Base-by-base conservation (phyloP, 2,113 vertebrate genomes). In the Thunnus maccoyii region DNA sequence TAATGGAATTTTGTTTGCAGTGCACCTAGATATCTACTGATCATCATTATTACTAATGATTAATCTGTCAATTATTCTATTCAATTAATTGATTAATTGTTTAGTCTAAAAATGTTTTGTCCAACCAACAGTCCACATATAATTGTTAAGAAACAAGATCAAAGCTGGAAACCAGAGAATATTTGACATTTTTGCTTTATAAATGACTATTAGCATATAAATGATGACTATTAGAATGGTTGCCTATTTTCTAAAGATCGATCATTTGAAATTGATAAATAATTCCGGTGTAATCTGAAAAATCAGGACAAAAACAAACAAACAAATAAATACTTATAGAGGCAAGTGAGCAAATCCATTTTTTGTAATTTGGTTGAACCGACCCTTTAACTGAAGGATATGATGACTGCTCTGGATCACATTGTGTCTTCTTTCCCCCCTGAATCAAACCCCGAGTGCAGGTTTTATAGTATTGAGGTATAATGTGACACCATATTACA, bases 401-500 rank as follows among this genome's bases (percentile, higher is more conserved):
- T 15, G 30, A 3, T 0, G 13, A 30, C 47, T 10, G 14, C 54
- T 51, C 60, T 1, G 50, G 0, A 30, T 41, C 51, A 63, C 17
- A 68, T 3, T 8, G 15, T 17, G 8, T 55, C 15, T 13, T 22
- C 20, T 6, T 63, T 0, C 46, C 27, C 25, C 2, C 5, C 13
- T 0, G 18, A 76, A 5, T 69, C 22, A 66, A 17, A 61, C 55
- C 55, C 51, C 52, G 18, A 66, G 44, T 1, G 16, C 22, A 32
- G 71, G 30, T 15, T 73, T 85, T 50, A 48, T 60, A 58, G 61
- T 72, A 84, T 82, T 20, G 30, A 83, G 69, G 75, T 73, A 72
- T 60, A 54, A 55, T 5, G 41, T 86, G 74, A 85, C 71, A 78
- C 80, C 48, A 56, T 66, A 57, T 72, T 32, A 64, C 61, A 56